Base-by-base conservation (phyloP, 2,888 invertebrate genomes). In the Mythimna vitellina region DNA sequence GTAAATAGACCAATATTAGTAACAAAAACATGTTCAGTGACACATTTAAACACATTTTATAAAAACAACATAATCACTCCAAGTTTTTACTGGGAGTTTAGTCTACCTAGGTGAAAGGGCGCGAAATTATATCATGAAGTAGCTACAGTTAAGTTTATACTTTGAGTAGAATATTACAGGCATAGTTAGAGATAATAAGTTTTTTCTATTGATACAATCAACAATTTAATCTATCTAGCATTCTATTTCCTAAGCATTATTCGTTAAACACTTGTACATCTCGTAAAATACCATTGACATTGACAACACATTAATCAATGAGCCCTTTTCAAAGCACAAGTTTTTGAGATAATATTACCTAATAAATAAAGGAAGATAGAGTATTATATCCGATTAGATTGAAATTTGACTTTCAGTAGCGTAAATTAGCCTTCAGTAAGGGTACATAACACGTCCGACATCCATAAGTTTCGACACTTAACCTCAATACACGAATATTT, bases 71-170 rank as follows among this genome's bases (percentile, higher is more conserved):
- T 46, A 65, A 56, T n/a, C 4, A 64, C 60, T 67, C 35, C 29
- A 54, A 61, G 38, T 42, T 60, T 65, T 70, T 49, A 51, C 25
- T 63, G 38, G 56, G 61, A 76, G 68, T 82, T 79, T 62, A 70
- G 46, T 74, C 66, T 80, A 85, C 79, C 82, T 83, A 86, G 90
- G 95, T 95, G 96, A 96, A 96, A 96, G 96, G 96, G 96, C 96
- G 96, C 96, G 96, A 96, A 96, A 96, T 93, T 91, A 92, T 90
- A 89, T 90, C 84, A 88, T 88, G 76, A 79, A 81, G 67, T 70
- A 76, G 57, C 83, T 84, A 86, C 82, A 85, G 82, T 83, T 53
- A 86, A 85, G 84, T 89, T 86, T 83, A 76, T 53, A 88, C 83
- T 81, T 83, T 69, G 76, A 67, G 63, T 64, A 76, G 64, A 58